These are phyloP conservation scores for Tetrao urogallus DNA, from an alignment of 2,113 vertebrate genomes.

Conservation along the genomic window DNA sequence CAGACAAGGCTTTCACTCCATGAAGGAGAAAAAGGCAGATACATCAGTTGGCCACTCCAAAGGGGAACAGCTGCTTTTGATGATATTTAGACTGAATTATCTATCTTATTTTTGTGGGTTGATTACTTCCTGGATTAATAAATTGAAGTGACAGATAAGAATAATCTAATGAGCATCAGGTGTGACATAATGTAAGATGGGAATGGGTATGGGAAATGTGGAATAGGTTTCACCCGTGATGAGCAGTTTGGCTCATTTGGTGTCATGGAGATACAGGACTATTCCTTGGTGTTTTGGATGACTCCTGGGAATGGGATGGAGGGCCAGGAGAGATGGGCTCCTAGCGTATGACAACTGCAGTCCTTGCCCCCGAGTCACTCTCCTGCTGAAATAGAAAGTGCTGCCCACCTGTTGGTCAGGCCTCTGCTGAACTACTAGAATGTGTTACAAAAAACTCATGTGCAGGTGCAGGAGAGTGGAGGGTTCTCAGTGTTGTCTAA, in stretches of 20 bases:
- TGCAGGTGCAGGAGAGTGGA: accelerated
- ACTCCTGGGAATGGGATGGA: not conserved
- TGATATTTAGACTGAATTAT: not conserved
- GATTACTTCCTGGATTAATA: not conserved
- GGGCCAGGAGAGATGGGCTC: not conserved
- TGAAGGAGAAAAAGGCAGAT: not conserved
- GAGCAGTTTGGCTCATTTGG: not conserved
- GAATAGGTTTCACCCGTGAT: not conserved
- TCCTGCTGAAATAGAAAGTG: not conserved
- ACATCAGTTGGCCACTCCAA: not conserved
- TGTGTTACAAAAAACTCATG: not conserved
- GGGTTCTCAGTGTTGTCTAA: not conserved
- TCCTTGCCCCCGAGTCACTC: not conserved
- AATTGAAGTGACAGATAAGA: not conserved
- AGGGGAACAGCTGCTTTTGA: not conserved
- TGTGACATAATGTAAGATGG: not conserved
- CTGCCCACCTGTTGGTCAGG: not conserved
- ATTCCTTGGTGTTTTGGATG: not conserved
- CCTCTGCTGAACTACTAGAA: not conserved
- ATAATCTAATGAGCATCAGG: not conserved
- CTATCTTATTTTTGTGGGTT: not conserved
- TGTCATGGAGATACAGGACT: not conserved
- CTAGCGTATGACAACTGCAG: not conserved
- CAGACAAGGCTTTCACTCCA: not conserved
- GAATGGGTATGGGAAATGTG: not conserved